Percentiles rank a stretch among this genome's conserved stretches.
Evolutionary conservation across 1,140 invertebrate species (phyloP).

Genomic region (Scaptomyza hsui): DNA sequence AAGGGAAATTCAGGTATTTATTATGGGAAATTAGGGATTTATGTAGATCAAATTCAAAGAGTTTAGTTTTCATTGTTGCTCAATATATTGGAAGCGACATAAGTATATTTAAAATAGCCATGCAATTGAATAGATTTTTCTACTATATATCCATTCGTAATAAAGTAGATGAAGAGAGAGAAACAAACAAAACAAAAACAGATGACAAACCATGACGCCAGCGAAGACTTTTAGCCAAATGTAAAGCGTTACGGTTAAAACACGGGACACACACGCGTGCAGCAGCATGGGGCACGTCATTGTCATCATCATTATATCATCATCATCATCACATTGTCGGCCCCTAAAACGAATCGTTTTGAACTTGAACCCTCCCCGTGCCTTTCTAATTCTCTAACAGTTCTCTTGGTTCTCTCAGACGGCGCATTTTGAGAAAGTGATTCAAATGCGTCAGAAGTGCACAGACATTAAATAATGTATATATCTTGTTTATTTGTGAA

Average conservation of each 20-base stretch:
- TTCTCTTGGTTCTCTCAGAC: too few species aligned
- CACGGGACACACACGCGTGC: constrained; percentile 16
- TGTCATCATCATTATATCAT: constrained; percentile 31
- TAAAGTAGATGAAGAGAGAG: constrained; percentile 18
- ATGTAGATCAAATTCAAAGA: too few species aligned
- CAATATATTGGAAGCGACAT: too few species aligned
- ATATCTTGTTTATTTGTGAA: constrained; percentile 16
- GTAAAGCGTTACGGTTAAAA: constrained; percentile 50
- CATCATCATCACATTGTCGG: constrained; percentile 3
- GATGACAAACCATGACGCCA: constrained; percentile 69
- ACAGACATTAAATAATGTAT: constrained; percentile 18
- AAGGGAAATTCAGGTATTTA: too few species aligned
- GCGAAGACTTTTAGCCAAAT: constrained; percentile 60
- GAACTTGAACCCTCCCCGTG: constrained; percentile 31
- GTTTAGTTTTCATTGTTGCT: too few species aligned
- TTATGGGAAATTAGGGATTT: too few species aligned
- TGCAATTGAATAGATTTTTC: too few species aligned
- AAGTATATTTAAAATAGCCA: too few species aligned
- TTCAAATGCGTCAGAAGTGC: constrained; percentile 61
- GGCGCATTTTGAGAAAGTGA: constrained; percentile 17
- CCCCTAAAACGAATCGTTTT: constrained; percentile 24
- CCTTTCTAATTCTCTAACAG: too few species aligned
- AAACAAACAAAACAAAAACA: constrained; percentile 39
- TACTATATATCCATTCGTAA: neutral
- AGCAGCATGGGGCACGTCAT: constrained; percentile 47